Evolutionary conservation across 2,797 vertebrate species (phyloP).

Genomic region (Macrochelys suwanniensis): DNA sequence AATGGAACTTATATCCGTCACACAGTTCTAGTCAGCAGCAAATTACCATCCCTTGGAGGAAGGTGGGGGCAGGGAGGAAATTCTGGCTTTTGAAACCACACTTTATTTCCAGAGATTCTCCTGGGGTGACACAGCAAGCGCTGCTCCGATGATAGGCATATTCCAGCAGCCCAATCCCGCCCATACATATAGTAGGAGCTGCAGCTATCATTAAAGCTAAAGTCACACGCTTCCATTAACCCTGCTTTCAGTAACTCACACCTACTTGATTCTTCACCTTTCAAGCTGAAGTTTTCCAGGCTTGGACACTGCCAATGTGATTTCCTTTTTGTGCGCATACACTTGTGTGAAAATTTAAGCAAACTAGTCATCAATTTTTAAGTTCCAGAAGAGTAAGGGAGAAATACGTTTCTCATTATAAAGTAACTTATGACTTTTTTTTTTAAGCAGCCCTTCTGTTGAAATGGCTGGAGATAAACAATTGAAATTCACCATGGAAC

Average conservation of each 20-base stretch:
- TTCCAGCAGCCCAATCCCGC: background rate
- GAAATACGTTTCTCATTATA: background rate
- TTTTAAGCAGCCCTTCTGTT: background rate
- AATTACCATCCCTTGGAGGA: background rate
- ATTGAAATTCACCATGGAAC: background rate
- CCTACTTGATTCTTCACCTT: background rate
- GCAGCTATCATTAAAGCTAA: background rate
- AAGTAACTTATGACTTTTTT: background rate
- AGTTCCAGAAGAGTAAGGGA: background rate
- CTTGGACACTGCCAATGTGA: background rate
- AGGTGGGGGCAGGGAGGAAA: slow-evolving; percentile 2
- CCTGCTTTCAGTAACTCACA: background rate
- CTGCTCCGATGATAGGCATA: background rate
- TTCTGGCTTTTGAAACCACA: background rate
- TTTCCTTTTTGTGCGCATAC: background rate
- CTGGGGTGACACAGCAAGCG: background rate
- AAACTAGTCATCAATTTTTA: background rate
- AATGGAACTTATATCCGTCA: background rate
- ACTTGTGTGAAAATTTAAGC: background rate
- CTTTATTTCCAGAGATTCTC: background rate
- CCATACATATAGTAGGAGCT: background rate
- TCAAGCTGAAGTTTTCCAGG: background rate
- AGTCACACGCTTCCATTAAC: slow-evolving; percentile 5
- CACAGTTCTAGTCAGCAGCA: background rate
- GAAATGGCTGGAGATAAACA: background rate